phyloP scores from a whole-genome alignment of 2,888 invertebrate species.

The Pilophorus perplexus region DNA sequence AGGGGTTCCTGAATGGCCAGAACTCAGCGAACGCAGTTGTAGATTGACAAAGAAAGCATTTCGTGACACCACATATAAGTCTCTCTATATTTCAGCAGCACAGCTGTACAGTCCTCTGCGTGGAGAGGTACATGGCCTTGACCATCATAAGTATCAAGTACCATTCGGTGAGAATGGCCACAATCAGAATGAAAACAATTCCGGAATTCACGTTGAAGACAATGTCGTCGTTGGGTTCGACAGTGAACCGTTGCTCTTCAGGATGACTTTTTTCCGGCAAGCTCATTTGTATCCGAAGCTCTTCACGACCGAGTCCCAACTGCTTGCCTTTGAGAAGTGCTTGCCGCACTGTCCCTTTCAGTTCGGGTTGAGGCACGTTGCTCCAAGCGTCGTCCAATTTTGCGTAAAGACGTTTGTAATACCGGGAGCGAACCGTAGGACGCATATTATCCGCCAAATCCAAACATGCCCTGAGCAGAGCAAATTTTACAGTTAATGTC shows the following conservation, averaged over 20 bases:
- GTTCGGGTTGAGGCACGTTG: not conserved
- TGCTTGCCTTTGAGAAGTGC: slow-evolving; percentile 4
- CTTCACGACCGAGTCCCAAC: not conserved
- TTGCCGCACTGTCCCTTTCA: not conserved
- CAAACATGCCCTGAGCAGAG: slow-evolving; percentile 24
- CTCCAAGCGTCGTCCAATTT: slow-evolving; percentile 30
- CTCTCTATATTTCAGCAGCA: no score
- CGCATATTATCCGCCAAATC: slow-evolving; percentile 11
- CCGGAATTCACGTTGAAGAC: slow-evolving; percentile 2
- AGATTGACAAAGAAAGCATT: no score
- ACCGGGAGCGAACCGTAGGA: slow-evolving; percentile 9
- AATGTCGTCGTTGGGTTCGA: slow-evolving; percentile 6
- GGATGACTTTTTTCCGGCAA: not conserved
- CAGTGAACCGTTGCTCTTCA: no score
- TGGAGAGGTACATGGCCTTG: slow-evolving; percentile 14
- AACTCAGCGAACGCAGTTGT: no score
- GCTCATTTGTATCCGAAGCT: slow-evolving; percentile 2
- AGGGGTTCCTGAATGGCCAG: no score
- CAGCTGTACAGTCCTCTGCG: slow-evolving; percentile 13
- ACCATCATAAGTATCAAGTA: slow-evolving; percentile 27
- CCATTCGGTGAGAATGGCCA: slow-evolving; percentile 26
- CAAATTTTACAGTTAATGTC: no score
- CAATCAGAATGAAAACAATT: slow-evolving; percentile 6
- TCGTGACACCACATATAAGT: no score
- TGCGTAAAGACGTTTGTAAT: slow-evolving; percentile 2